Conservation (phyloP, 2,797 vertebrate species). For the Rhabdophis nuchalis region DNA sequence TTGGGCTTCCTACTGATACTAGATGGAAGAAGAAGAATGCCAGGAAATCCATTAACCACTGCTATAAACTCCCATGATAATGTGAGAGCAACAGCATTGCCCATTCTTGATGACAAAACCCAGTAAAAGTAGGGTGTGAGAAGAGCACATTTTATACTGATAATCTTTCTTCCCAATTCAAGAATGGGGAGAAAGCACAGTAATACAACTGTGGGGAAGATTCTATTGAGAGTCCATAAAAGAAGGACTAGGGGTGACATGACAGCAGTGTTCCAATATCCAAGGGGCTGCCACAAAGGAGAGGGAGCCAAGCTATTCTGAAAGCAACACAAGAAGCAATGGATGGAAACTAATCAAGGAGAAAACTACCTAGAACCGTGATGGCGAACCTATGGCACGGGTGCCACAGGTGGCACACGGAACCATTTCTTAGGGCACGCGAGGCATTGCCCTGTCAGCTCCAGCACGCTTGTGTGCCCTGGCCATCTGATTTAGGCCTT, state of each 20-base stretch:
- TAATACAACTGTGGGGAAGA: not conserved
- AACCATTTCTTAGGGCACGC: too few species aligned
- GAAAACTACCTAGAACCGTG: not conserved
- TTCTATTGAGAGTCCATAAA: not conserved
- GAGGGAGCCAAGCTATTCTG: not conserved
- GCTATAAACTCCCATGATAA: not conserved
- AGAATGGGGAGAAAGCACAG: not conserved
- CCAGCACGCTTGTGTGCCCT: too few species aligned
- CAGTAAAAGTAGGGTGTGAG: not conserved
- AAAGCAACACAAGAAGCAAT: not conserved
- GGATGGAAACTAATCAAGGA: not conserved
- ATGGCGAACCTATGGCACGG: too few species aligned
- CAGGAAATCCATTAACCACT: not conserved
- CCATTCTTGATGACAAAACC: not conserved
- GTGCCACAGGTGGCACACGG: too few species aligned
- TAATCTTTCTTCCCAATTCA: not conserved
- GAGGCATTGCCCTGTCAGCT: too few species aligned
- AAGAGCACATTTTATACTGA: not conserved
- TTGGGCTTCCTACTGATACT: not conserved
- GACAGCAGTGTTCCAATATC: too few species aligned
- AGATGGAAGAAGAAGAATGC: not conserved
- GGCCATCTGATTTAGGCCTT: too few species aligned
- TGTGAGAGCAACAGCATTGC: not conserved
- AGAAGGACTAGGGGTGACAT: not conserved
- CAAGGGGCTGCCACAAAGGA: not conserved